phyloP scores from a whole-genome alignment of 1,140 invertebrate species.

The Drosophila kepulauana region DNA sequence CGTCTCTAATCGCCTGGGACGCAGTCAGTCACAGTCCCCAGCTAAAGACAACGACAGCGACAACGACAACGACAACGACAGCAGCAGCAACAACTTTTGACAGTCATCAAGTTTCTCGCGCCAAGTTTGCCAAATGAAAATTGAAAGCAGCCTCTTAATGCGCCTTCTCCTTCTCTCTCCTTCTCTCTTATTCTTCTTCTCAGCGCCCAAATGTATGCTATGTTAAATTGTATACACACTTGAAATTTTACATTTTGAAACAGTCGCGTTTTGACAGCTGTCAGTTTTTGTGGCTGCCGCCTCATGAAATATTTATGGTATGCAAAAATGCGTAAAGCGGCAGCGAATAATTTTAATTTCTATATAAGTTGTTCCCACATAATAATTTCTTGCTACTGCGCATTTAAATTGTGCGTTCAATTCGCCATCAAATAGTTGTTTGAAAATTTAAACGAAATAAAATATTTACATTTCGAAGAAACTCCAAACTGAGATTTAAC shows the following conservation, averaged over 20 bases:
- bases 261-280: constrained; percentile 78
- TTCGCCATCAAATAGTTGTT: not conserved
- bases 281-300: constrained; percentile 70
- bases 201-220: constrained; percentile 56
- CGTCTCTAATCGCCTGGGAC: constrained; percentile 39
- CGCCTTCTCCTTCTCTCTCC: not conserved
- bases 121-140: constrained; percentile 59
- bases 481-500: not conserved
- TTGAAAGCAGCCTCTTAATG: constrained; percentile 35
- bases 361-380: constrained; percentile 10
- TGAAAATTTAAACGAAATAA: not conserved
- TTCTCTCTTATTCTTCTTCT: too few species aligned
- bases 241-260: constrained; percentile 57
- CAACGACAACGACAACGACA: constrained; percentile 11
- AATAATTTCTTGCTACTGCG: constrained; percentile 15
- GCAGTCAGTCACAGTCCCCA: constrained; percentile 36
- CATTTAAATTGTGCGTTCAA: constrained; percentile 13
- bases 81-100: constrained; percentile 45
- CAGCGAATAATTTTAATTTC: constrained; percentile 65
- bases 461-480: not conserved
- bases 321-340: constrained; percentile 58
- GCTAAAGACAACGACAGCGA: constrained; percentile 1
- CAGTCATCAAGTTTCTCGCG: constrained; percentile 55
- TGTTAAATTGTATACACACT: constrained; percentile 50
- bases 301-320: constrained; percentile 80